Conservation (phyloP, 2,797 vertebrate genomes). For the Falco peregrinus region DNA sequence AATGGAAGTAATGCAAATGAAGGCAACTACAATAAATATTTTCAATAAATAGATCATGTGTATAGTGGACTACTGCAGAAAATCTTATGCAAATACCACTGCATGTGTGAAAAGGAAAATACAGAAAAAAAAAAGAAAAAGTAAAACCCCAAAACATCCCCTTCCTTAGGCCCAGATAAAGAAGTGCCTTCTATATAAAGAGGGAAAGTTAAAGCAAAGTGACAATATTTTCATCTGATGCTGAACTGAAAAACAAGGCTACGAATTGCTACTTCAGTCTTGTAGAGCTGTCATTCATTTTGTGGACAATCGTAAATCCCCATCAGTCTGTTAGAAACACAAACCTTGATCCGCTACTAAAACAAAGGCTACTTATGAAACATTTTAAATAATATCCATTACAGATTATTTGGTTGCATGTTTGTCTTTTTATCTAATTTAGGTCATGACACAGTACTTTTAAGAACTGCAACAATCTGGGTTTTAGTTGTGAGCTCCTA, state of each 20-base stretch:
- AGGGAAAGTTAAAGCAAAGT: background rate
- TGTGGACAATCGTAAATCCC: background rate
- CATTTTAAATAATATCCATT: background rate
- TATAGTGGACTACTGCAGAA: background rate
- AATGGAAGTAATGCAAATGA: background rate
- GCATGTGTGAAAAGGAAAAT: background rate
- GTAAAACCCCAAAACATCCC: background rate
- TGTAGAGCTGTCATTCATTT: background rate
- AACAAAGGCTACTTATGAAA: background rate
- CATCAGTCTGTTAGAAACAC: background rate
- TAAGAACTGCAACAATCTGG: background rate
- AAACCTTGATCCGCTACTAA: background rate
- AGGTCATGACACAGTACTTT: background rate
- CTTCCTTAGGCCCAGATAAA: background rate
- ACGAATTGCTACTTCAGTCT: background rate
- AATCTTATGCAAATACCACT: background rate
- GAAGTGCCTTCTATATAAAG: background rate
- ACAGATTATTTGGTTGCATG: background rate
- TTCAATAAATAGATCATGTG: background rate
- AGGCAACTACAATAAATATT: background rate
- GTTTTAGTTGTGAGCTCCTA: background rate
- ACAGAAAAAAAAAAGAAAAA: too few species aligned
- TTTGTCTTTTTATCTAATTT: background rate
- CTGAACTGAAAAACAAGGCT: background rate
- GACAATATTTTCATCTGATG: background rate